Evolutionary conservation across 1,140 invertebrate genomes (phyloP).

Genomic region (Drosophila pruinosa): DNA sequence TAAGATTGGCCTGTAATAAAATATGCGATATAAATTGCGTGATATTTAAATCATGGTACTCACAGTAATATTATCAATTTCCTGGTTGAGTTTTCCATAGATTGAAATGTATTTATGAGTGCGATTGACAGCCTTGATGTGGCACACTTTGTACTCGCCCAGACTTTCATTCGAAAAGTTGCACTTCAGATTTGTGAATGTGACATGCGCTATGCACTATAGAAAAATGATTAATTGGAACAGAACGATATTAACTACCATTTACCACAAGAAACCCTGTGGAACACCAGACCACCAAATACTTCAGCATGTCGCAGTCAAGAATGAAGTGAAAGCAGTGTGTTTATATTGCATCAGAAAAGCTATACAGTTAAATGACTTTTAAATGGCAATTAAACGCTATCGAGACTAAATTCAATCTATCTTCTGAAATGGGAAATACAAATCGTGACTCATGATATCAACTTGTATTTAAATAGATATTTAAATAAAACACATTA

Average conservation of each 20-base stretch:
- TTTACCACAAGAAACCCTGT: background rate
- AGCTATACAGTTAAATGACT: too few species aligned
- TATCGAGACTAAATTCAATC: too few species aligned
- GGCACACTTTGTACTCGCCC: constrained; percentile 4
- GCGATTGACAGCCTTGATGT: constrained; percentile 57
- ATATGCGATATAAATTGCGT: background rate
- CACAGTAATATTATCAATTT: constrained; percentile 31
- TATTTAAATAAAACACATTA: too few species aligned
- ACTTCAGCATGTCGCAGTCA: background rate
- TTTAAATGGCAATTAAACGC: too few species aligned
- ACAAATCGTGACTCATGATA: too few species aligned
- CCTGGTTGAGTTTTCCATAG: background rate
- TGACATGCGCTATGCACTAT: background rate
- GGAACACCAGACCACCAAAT: background rate
- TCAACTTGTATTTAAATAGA: too few species aligned
- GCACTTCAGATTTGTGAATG: constrained; percentile 32
- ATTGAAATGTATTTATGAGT: constrained; percentile 48
- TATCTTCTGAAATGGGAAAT: too few species aligned
- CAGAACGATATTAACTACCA: background rate
- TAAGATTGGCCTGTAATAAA: background rate
- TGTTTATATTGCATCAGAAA: too few species aligned
- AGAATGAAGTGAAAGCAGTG: too few species aligned
- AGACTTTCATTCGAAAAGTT: background rate
- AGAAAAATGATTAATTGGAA: background rate
- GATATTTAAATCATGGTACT: background rate